Conservation (phyloP, 2,888 invertebrate species). For the Agrotis segetum region DNA sequence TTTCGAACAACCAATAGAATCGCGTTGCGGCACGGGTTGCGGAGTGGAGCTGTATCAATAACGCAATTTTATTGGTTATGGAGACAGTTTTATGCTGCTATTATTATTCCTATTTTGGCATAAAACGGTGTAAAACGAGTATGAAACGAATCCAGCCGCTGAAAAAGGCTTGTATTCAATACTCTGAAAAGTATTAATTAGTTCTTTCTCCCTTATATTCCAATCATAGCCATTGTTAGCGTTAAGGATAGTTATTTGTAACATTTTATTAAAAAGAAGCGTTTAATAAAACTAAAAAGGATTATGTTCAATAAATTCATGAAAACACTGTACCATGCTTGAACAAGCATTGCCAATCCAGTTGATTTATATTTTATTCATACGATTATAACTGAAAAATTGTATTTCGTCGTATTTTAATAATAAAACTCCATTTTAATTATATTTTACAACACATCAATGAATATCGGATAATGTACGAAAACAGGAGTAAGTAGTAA, state of each 20-base stretch:
- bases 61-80: too few species aligned
- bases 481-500: not conserved
- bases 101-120: not conserved
- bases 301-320: not conserved
- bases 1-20: too few species aligned
- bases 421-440: slow-evolving; percentile 14
- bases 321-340: not conserved
- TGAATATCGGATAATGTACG: not conserved
- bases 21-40: too few species aligned
- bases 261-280: not conserved
- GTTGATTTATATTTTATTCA: slow-evolving; percentile 1
- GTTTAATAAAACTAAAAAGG: not conserved
- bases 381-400: not conserved
- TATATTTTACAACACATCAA: slow-evolving; percentile 12
- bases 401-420: not conserved
- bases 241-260: not conserved
- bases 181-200: not conserved
- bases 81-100: not conserved
- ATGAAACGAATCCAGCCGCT: too few species aligned
- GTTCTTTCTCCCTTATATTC: not conserved
- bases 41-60: too few species aligned
- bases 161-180: not conserved
- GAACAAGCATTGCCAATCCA: not conserved
- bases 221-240: not conserved
- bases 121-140: too few species aligned